Conservation (phyloP, 2,113 vertebrate genomes). For the Coptodon bakossiorum region DNA sequence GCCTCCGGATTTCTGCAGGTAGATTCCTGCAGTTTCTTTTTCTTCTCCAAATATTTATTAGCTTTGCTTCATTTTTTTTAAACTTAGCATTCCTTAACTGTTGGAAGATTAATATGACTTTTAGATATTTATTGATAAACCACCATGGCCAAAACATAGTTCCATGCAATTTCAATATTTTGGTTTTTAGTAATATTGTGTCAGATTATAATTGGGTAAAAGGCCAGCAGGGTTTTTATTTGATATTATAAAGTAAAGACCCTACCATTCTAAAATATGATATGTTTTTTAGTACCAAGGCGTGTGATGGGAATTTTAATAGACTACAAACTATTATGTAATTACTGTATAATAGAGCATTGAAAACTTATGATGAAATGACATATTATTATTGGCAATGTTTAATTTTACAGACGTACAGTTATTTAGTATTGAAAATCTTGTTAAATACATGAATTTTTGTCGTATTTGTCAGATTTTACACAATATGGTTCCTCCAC, state of each 20-base stretch:
- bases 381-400: not conserved
- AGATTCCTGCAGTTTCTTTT: not conserved
- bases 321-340: not conserved
- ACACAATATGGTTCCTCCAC: not conserved
- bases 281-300: not conserved
- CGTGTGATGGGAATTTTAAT: not conserved
- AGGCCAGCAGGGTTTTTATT: not conserved
- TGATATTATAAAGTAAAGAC: not conserved
- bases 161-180: not conserved
- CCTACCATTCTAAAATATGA: not conserved
- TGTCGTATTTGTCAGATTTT: not conserved
- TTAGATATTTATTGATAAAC: not conserved
- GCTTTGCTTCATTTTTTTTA: not conserved
- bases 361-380: not conserved
- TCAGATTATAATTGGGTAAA: not conserved
- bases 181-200: not conserved
- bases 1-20: slow-evolving; percentile 93
- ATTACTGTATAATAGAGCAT: not conserved
- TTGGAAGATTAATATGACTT: not conserved
- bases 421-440: not conserved
- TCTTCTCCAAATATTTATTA: not conserved
- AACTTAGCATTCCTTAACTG: not conserved
- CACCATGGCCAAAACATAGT: not conserved
- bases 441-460: not conserved
- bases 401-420: not conserved